These are phyloP conservation scores for Emydocephalus ijimae DNA, from an alignment of 2,113 vertebrate genomes.

Conservation along the genomic window DNA sequence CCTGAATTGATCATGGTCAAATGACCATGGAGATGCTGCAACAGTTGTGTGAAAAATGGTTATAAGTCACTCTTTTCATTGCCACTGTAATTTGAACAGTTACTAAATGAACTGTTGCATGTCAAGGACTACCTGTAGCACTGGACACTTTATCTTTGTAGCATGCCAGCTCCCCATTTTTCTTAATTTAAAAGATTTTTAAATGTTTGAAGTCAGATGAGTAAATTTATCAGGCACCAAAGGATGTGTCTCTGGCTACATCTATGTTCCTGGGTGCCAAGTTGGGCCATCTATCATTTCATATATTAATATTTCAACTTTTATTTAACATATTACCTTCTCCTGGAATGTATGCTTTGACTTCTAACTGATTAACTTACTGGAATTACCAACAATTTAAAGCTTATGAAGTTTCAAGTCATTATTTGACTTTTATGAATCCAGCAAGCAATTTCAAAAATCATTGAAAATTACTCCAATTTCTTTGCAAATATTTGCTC, in stretches of 20 bases:
- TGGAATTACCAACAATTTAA: background rate
- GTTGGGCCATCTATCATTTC: background rate
- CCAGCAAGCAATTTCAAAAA: background rate
- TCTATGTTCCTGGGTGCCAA: background rate
- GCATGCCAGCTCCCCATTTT: background rate
- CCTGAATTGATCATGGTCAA: background rate
- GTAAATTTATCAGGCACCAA: background rate
- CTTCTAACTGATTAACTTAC: background rate
- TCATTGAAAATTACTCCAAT: background rate
- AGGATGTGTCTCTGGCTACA: background rate
- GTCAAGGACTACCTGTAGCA: background rate
- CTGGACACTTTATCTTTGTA: background rate
- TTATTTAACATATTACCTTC: background rate
- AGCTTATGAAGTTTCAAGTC: background rate
- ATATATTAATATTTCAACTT: background rate
- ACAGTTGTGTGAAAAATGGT: background rate
- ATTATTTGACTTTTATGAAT: background rate
- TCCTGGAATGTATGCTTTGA: background rate
- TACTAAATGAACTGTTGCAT: background rate
- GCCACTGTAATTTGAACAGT: background rate
- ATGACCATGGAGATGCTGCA: background rate
- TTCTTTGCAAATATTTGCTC: background rate
- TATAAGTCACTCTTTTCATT: background rate
- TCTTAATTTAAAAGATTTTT: background rate
- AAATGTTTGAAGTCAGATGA: background rate